Conservation (phyloP, 2,888 invertebrate genomes). For the Ochropleura plecta region DNA sequence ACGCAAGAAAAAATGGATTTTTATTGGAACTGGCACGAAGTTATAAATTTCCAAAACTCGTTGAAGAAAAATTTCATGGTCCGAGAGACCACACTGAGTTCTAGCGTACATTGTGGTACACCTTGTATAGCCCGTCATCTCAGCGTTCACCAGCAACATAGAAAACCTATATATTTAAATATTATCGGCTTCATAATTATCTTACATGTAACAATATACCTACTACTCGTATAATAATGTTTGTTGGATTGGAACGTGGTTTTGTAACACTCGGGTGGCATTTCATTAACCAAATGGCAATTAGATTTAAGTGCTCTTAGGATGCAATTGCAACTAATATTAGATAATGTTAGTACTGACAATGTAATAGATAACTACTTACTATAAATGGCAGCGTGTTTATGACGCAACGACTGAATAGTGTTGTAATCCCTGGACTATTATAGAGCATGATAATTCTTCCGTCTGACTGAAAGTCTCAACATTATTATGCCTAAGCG, state of each 20-base stretch:
- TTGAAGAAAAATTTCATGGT: too few relatives aligned
- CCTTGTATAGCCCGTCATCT: background rate
- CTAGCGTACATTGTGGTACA: too few relatives aligned
- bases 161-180: constrained; percentile 3
- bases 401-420: constrained; percentile 68
- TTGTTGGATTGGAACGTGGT: constrained; percentile 15
- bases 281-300: constrained; percentile 55
- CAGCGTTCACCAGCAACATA: background rate
- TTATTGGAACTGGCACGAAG: too few relatives aligned
- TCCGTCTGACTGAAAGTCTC: constrained; percentile 62
- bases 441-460: constrained; percentile 51
- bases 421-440: constrained; percentile 61
- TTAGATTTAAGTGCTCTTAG: constrained; percentile 50
- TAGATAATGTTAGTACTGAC: constrained; percentile 36
- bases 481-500: constrained; percentile 45
- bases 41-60: too few relatives aligned
- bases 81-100: too few relatives aligned
- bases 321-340: constrained; percentile 36
- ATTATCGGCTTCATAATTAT: constrained; percentile 20
- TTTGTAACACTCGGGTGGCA: constrained; percentile 44
- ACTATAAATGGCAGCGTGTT: constrained; percentile 60
- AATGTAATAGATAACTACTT: constrained; percentile 52
- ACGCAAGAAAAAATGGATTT: too few relatives aligned
- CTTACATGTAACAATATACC: constrained; percentile 22
- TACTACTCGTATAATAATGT: constrained; percentile 3